A percentile compares a stretch with the other conserved stretches of the same genome.
These are phyloP conservation scores for Penaeus indicus DNA, from an alignment of 1,140 invertebrate species.

Conservation along the genomic window DNA sequence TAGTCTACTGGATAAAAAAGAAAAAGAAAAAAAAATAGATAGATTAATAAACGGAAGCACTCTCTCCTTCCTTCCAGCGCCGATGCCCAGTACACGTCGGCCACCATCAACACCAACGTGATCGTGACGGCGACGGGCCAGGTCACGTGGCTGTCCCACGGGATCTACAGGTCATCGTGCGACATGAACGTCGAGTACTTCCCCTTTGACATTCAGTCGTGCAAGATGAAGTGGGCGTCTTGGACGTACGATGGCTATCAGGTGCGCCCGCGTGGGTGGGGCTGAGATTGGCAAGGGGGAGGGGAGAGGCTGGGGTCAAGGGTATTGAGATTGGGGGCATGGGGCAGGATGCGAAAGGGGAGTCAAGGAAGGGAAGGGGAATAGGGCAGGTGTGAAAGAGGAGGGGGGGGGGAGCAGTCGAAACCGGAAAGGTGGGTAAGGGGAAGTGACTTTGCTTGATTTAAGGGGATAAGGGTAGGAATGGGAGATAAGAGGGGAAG, in stretches of 20 bases:
- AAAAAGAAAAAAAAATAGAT: too few relatives aligned
- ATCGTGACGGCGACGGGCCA: constrained; percentile 81
- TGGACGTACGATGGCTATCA: constrained; percentile 97
- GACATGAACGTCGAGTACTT: constrained; percentile 95
- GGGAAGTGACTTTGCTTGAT: too few relatives aligned
- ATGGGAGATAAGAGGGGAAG: too few relatives aligned
- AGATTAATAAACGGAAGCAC: too few relatives aligned
- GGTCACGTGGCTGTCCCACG: constrained; percentile 81
- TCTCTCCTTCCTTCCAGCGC: constrained; percentile 76
- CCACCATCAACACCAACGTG: constrained; percentile 86
- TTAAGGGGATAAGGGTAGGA: too few relatives aligned
- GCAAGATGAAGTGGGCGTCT: constrained; percentile 93
- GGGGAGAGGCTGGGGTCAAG: background rate
- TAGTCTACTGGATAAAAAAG: too few relatives aligned
- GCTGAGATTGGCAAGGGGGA: background rate
- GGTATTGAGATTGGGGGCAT: too few relatives aligned
- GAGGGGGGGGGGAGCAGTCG: too few relatives aligned
- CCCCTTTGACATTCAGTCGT: constrained; percentile 93
- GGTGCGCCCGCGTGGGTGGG: constrained; percentile 73
- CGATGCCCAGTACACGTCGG: constrained; percentile 83
- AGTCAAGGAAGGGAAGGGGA: too few relatives aligned
- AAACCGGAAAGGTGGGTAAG: too few relatives aligned
- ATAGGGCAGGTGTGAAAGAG: too few relatives aligned
- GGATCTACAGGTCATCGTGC: constrained; percentile 88
- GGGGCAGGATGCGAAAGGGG: too few relatives aligned